Evolutionary conservation across 2,797 vertebrate genomes (phyloP).

Genomic region (Buceros bicornis): DNA sequence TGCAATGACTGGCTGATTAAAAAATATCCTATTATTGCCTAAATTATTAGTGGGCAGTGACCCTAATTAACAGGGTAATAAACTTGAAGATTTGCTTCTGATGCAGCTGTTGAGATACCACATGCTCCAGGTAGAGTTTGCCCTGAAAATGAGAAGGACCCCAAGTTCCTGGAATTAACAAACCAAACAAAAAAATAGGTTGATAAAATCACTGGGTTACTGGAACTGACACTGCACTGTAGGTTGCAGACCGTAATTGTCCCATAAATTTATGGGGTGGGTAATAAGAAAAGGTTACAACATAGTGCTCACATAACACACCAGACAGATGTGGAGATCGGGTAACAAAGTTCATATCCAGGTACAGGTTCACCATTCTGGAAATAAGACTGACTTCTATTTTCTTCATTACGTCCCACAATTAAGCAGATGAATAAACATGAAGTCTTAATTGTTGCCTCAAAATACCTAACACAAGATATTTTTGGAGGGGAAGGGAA

Average conservation of each 20-base stretch:
- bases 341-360: not conserved
- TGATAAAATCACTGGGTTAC: conserved; percentile 7
- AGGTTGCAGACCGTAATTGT: conserved; percentile 2
- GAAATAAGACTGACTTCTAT: not conserved
- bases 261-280: conserved; percentile 27
- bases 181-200: conserved; percentile 16
- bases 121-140: conserved; percentile 60
- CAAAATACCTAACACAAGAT: not conserved
- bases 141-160: not conserved
- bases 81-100: conserved; percentile 74
- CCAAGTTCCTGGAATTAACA: conserved; percentile 16
- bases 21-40: conserved; percentile 75
- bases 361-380: not conserved
- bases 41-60: conserved; percentile 81
- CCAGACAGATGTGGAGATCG: not conserved
- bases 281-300: conserved; percentile 14
- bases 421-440: not conserved
- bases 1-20: conserved; percentile 76
- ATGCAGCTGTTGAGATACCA: conserved; percentile 67
- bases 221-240: conserved; percentile 26
- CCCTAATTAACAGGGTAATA: conserved; percentile 81
- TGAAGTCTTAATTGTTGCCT: not conserved
- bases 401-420: not conserved
- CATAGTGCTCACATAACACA: not conserved
- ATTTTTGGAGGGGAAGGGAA: not conserved